A percentile compares a stretch with the other conserved stretches of the same genome.
Evolutionary conservation across 1,140 invertebrate genomes (phyloP).

Genomic region (Gryllus bimaculatus): DNA sequence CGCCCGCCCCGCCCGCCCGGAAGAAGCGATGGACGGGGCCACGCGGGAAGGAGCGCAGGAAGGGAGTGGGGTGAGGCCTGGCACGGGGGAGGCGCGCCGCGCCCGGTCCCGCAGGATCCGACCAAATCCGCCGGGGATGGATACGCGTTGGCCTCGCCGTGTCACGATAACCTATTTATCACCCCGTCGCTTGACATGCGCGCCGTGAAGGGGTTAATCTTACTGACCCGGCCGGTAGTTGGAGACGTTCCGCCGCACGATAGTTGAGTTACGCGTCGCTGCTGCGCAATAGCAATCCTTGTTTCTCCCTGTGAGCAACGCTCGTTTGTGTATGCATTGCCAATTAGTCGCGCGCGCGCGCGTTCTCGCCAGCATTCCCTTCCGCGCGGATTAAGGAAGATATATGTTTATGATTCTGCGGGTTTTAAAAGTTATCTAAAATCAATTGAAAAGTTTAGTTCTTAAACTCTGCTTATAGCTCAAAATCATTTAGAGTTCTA

Average conservation of each 20-base stretch:
- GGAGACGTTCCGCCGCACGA: not conserved
- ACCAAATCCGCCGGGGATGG: not conserved
- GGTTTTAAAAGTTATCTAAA: not conserved
- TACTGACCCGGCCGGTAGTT: not conserved
- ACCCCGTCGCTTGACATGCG: not conserved
- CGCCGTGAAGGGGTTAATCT: slow-evolving; percentile 2
- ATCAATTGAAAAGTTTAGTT: not conserved
- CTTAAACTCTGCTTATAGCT: not conserved
- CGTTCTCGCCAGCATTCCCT: not conserved
- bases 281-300: not conserved
- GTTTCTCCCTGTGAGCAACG: not conserved
- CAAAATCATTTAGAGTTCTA: not conserved
- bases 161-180: slow-evolving; percentile 4
- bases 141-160: not conserved
- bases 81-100: not conserved
- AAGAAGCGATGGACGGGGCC: too few species aligned
- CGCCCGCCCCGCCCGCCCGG: too few species aligned
- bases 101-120: not conserved
- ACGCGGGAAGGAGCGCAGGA: too few species aligned
- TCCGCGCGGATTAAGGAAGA: not conserved
- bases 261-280: not conserved
- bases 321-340: not conserved
- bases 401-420: not conserved
- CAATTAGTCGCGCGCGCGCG: not conserved
- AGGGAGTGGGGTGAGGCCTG: too few species aligned